Evolutionary conservation across 2,888 invertebrate genomes (phyloP).

Genomic region (Meandrusa payeni): DNA sequence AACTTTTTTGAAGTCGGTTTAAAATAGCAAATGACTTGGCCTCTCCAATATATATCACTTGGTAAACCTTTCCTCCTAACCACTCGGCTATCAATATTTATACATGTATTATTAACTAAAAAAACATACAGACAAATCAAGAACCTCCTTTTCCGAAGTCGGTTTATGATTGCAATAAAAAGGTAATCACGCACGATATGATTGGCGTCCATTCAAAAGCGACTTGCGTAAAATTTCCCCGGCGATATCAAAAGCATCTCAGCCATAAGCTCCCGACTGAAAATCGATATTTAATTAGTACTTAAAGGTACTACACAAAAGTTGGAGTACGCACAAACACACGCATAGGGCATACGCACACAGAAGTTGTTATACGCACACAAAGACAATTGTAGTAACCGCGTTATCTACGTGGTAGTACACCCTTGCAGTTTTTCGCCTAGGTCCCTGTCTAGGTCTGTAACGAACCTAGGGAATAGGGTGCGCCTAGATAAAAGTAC

Average conservation of each 20-base stretch:
- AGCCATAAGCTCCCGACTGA: conserved; percentile 10
- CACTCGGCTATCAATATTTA: too few species aligned
- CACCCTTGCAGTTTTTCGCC: conserved; percentile 71
- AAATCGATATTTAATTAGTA: conserved; percentile 26
- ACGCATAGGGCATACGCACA: conserved; percentile 22
- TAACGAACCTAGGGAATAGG: conserved; percentile 67
- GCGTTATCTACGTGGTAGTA: conserved; percentile 46
- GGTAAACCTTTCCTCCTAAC: too few species aligned
- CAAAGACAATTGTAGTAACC: conserved; percentile 29
- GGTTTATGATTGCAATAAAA: too few species aligned
- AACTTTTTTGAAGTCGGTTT: too few species aligned
- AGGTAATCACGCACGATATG: neutral
- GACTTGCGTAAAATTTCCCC: conserved; percentile 1
- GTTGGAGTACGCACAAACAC: conserved; percentile 21
- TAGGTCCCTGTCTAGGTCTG: conserved; percentile 69
- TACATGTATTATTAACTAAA: too few species aligned
- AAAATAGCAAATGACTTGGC: too few species aligned
- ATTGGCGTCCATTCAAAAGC: conserved; percentile 7
- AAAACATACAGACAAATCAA: too few species aligned
- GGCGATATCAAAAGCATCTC: conserved; percentile 10
- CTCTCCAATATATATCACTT: too few species aligned
- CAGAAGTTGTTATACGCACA: conserved; percentile 18
- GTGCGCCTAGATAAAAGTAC: conserved; percentile 72
- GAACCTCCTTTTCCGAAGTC: too few species aligned
- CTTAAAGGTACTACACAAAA: conserved; percentile 24